These are phyloP conservation scores for Parasteatoda tepidariorum DNA, from an alignment of 1,140 invertebrate species.

Conservation along the genomic window DNA sequence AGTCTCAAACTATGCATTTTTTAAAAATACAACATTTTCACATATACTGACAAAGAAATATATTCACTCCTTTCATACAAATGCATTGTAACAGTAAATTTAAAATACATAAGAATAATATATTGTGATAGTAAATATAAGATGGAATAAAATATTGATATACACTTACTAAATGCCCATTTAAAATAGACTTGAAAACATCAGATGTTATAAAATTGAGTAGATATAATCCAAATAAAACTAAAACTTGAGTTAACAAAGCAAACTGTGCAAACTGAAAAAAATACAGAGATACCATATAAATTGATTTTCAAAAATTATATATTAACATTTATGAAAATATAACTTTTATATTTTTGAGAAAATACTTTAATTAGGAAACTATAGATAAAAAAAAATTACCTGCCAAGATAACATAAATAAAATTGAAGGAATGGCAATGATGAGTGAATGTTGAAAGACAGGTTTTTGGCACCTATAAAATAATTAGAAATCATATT, in stretches of 20 bases:
- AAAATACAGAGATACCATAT: too few species aligned
- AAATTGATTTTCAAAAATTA: too few species aligned
- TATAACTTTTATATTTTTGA: too few species aligned
- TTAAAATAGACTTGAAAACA: conserved; percentile 72
- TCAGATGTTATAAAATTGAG: conserved; percentile 73
- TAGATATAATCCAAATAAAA: conserved; percentile 74
- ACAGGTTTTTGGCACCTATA: conserved; percentile 48
- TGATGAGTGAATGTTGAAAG: conserved; percentile 62
- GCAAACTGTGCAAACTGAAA: conserved; percentile 83
- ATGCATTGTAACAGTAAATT: too few species aligned
- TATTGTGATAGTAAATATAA: neutral
- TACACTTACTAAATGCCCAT: conserved; percentile 70
- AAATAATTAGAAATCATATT: too few species aligned
- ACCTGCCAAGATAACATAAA: conserved; percentile 74
- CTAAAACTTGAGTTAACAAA: conserved; percentile 75
- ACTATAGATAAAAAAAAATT: neutral
- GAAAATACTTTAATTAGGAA: neutral
- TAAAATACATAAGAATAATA: neutral
- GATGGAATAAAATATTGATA: neutral
- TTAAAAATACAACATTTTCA: too few species aligned
- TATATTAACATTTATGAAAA: too few species aligned
- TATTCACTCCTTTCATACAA: too few species aligned
- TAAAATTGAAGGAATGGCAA: conserved; percentile 66
- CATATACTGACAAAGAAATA: too few species aligned
- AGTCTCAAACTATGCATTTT: too few species aligned